Evolutionary conservation across 2,113 vertebrate species (phyloP).

Genomic region (Alexandromys fortis): DNA sequence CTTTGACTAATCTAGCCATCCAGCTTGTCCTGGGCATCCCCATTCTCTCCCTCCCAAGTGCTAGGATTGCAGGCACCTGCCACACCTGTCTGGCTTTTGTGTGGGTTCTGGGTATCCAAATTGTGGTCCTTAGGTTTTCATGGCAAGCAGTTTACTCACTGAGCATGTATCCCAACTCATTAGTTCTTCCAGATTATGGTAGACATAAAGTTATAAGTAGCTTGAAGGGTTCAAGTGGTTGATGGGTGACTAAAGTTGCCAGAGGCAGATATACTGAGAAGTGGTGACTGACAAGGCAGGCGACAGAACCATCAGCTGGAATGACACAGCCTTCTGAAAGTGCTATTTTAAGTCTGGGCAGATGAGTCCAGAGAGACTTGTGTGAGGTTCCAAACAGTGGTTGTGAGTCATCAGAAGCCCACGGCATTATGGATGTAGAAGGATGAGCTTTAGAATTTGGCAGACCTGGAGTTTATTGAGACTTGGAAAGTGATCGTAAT

Average conservation of each 20-base stretch:
- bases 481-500: not conserved
- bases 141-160: not conserved
- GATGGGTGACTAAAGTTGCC: not conserved
- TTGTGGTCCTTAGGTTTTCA: not conserved
- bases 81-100: not conserved
- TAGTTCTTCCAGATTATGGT: not conserved
- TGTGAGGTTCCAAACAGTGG: not conserved
- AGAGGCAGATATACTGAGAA: not conserved
- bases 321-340: constrained; percentile 27
- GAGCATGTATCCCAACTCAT: not conserved
- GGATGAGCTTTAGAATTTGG: not conserved
- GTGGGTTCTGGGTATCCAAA: not conserved
- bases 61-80: not conserved
- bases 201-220: constrained; percentile 20
- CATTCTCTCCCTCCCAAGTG: not conserved
- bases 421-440: not conserved
- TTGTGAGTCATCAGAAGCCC: not conserved
- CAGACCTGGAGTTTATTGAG: not conserved
- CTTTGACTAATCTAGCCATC: not conserved
- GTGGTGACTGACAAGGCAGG: constrained; percentile 5
- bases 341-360: not conserved
- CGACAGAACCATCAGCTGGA: not conserved
- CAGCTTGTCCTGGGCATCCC: not conserved
- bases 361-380: not conserved
- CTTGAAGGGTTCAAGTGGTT: not conserved